Evolutionary conservation across 1,140 invertebrate genomes (phyloP), one percentile per base, ranked within the genome.

Genomic region (Sitobion miscanthi): DNA sequence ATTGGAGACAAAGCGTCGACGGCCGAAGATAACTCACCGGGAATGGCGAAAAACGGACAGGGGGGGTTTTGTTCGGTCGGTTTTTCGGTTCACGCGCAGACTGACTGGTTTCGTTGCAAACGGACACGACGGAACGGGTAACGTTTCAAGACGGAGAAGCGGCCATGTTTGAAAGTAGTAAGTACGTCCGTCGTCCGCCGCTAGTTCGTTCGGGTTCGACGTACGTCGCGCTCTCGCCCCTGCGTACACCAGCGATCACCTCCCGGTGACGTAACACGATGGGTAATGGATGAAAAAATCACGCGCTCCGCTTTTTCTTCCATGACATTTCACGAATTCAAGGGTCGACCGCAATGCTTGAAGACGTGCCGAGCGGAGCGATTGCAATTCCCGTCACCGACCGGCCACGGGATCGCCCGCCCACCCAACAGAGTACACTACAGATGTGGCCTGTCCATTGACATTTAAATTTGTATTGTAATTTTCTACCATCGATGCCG

Each of bases 131-230:
- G 45, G 57, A 93, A 93, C 91, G 49, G 38, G n/a, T 42, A 57
- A 62, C 49, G 91, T 93, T 93, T 93, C 82, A 93, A 93, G 49
- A 93, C 91, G 38, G 82, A 85, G 91, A 93, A 93, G 91, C 91
- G 91, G 91, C 91, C 91, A 93, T 93, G 91, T 93, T 93, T 93
- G 77, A 93, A 93, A 85, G 91, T 92, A 82, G 69, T 86, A 86
- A 54, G 91, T 93, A 82, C 47, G 49, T 85, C 69, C 85, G 49
- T 30, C 91, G 91, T 93, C 85, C 57, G 54, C 25, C 82, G 91
- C 38, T 54, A 47, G 47, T 35, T 45, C 85, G 23, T n/a, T 77
- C 62, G 62, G 62, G 62, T 77, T 77, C 62, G 62, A 77, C 62
- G 62, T 77, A 77, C 82, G 91, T 93, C 85, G 91, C 85, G 62